Evolutionary conservation across 2,797 vertebrate genomes (phyloP).

Genomic region (Rhinoraja longicauda): DNA sequence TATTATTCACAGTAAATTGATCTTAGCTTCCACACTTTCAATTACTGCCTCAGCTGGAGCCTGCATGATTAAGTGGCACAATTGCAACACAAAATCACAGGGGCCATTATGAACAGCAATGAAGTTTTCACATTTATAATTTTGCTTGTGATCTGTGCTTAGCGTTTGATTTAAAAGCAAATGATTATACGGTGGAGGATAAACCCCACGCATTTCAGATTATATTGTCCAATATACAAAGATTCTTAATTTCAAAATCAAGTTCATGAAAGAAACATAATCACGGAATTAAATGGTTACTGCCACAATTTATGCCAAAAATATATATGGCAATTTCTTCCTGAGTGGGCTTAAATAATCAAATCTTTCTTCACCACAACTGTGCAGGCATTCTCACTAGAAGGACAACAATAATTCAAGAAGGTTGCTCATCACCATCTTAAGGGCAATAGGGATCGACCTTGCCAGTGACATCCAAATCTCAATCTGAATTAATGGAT

Average conservation of each 20-base stretch:
- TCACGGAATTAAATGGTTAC: background rate
- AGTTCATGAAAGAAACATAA: background rate
- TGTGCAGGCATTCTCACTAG: too few species aligned
- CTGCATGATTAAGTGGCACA: too few species aligned
- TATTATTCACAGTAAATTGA: background rate
- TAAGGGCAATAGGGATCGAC: too few species aligned
- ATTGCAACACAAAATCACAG: background rate
- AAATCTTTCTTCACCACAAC: too few species aligned
- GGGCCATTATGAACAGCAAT: background rate
- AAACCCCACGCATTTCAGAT: too few species aligned
- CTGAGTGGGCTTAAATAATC: too few species aligned
- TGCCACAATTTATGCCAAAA: background rate
- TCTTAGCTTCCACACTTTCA: background rate
- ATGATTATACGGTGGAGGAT: background rate
- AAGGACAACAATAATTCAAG: too few species aligned
- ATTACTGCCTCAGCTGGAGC: background rate
- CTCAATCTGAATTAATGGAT: too few species aligned
- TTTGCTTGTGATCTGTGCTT: background rate
- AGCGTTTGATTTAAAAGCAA: background rate
- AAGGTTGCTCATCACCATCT: too few species aligned
- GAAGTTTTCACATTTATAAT: background rate
- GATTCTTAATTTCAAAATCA: background rate
- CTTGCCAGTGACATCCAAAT: too few species aligned
- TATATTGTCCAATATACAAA: background rate
- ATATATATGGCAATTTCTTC: background rate